Evolutionary conservation across 1,140 invertebrate genomes (phyloP).

Genomic region (Reticulitermes speratus): DNA sequence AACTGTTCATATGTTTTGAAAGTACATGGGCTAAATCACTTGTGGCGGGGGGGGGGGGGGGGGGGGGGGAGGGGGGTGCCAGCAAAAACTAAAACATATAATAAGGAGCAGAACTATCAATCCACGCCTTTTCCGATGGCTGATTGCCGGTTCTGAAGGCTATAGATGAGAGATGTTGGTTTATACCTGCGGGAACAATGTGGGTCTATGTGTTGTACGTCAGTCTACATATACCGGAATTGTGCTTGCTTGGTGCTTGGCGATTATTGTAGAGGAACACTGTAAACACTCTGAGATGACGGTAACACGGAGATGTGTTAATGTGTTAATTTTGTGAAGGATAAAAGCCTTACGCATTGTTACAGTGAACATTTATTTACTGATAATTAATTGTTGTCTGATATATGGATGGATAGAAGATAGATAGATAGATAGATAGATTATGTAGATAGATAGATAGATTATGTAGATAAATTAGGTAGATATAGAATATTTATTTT

Average conservation of each 20-base stretch:
- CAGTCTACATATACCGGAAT: not conserved
- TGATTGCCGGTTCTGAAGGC: not conserved
- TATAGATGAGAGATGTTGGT: not conserved
- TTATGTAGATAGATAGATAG: no score
- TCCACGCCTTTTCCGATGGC: constrained; percentile 1
- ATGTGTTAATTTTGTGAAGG: not conserved
- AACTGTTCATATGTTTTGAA: not conserved
- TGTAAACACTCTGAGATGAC: not conserved
- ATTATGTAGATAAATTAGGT: no score
- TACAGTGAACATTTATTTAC: no score
- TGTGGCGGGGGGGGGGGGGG: not conserved
- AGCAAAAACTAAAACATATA: constrained; percentile 18
- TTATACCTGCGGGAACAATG: not conserved
- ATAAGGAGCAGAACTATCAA: not conserved
- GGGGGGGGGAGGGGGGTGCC: not conserved
- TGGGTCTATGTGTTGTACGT: not conserved
- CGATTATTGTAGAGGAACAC: no score
- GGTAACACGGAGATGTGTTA: not conserved
- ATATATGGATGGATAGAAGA: no score
- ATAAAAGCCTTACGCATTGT: no score
- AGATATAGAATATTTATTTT: no score
- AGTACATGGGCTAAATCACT: not conserved
- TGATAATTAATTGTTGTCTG: no score
- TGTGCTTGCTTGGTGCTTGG: no score
- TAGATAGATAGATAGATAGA: no score